phyloP scores from a whole-genome alignment of 2,888 invertebrate species.

The Mythimna lalbum region DNA sequence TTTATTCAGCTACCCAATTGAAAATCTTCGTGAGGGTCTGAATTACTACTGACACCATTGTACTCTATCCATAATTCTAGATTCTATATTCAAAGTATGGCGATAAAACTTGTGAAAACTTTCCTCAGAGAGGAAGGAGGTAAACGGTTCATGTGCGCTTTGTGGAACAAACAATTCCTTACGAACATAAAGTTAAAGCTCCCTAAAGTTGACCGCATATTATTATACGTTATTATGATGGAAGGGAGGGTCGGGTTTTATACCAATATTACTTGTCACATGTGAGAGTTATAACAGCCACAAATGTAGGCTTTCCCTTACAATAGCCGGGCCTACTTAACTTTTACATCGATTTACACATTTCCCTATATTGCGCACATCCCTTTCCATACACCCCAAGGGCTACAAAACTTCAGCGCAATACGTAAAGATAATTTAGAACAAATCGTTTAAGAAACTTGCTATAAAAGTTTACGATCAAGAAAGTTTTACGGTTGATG shows the following conservation, averaged over 20 bases:
- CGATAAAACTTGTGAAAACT: conserved; percentile 24
- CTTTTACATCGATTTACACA: conserved; percentile 68
- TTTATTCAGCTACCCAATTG: not conserved
- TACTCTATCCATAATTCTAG: conserved; percentile 5
- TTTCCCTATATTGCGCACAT: conserved; percentile 66
- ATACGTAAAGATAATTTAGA: conserved; percentile 47
- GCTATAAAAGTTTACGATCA: conserved; percentile 57
- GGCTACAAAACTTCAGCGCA: conserved; percentile 26
- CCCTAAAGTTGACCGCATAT: conserved; percentile 75
- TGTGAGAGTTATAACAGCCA: conserved; percentile 71
- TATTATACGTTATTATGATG: conserved; percentile 74
- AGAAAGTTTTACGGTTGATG: conserved; percentile 50
- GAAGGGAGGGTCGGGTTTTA: conserved; percentile 73
- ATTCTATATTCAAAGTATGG: not conserved
- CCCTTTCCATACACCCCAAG: conserved; percentile 23
- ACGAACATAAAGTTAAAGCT: conserved; percentile 64
- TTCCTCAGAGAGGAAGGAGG: conserved; percentile 27
- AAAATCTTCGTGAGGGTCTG: not conserved
- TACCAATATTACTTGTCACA: conserved; percentile 75
- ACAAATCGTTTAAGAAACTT: conserved; percentile 42
- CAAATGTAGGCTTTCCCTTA: conserved; percentile 64
- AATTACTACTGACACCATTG: conserved; percentile 7
- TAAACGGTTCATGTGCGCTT: conserved; percentile 46
- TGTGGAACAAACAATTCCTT: conserved; percentile 68
- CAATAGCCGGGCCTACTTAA: conserved; percentile 69